These are phyloP conservation scores for Polydrusus cervinus DNA, from an alignment of 2,888 invertebrate genomes.

Conservation along the genomic window DNA sequence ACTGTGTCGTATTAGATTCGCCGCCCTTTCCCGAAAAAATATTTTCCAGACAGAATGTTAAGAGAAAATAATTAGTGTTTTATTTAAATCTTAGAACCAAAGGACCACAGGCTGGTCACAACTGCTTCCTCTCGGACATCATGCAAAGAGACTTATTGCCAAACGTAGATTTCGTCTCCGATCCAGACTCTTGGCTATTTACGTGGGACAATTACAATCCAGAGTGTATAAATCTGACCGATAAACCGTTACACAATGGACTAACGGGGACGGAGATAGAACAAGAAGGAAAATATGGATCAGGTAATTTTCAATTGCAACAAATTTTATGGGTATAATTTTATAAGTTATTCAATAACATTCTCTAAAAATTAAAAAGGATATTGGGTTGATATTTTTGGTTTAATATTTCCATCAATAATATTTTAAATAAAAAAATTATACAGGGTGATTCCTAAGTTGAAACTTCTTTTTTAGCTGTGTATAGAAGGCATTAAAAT, in stretches of 20 bases:
- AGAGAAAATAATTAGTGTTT: not conserved
- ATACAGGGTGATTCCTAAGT: too few species aligned
- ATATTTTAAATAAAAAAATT: too few species aligned
- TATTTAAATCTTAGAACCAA: conserved; percentile 57
- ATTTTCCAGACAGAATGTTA: too few species aligned
- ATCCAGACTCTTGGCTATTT: conserved; percentile 81
- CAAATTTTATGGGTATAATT: too few species aligned
- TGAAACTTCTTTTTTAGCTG: too few species aligned
- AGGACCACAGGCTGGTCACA: conserved; percentile 63
- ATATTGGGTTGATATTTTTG: too few species aligned
- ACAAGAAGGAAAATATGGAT: conserved; percentile 52
- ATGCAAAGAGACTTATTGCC: conserved; percentile 83
- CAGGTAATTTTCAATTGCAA: conserved; percentile 43
- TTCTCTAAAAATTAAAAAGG: too few species aligned
- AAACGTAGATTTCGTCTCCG: conserved; percentile 82
- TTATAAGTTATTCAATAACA: too few species aligned
- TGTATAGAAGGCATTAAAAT: too few species aligned
- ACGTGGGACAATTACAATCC: conserved; percentile 87
- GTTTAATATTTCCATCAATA: too few species aligned
- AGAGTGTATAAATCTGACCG: conserved; percentile 72
- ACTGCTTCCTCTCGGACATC: conserved; percentile 86
- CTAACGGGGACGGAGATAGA: conserved; percentile 46
- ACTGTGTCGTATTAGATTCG: too few species aligned
- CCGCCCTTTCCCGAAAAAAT: too few species aligned
- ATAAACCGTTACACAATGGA: conserved; percentile 55